Conservation (phyloP, 2,888 invertebrate genomes). For the Athrips mouffetella region DNA sequence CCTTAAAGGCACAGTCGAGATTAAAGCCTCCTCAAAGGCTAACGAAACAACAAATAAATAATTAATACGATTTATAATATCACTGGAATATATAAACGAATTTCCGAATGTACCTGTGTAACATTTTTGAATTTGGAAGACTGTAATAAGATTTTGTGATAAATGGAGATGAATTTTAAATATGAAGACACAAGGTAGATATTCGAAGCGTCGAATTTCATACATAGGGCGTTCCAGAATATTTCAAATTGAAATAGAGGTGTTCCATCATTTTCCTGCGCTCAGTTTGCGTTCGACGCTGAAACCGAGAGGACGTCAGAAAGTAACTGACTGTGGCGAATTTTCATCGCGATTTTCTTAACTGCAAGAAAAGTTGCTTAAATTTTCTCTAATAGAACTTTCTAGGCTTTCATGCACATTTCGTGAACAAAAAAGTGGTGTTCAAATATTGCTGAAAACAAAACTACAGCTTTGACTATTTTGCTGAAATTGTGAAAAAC, state of each 20-base stretch:
- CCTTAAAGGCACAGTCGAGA: background rate
- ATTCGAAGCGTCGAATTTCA: conserved; percentile 9
- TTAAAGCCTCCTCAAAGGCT: conserved; percentile 16
- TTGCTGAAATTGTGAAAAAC: no score
- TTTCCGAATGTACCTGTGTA: conserved; percentile 42
- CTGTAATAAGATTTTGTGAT: no score
- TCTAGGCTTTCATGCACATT: background rate
- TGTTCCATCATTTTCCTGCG: conserved; percentile 53
- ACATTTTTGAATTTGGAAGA: conserved; percentile 36
- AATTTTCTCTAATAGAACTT: background rate
- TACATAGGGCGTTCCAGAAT: conserved; percentile 40
- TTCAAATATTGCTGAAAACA: no score
- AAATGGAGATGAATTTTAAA: background rate
- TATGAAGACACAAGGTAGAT: conserved; percentile 7
- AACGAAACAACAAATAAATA: conserved; percentile 34
- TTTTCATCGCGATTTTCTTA: conserved; percentile 26
- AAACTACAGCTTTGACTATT: no score
- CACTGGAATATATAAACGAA: conserved; percentile 37
- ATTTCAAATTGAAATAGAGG: conserved; percentile 38
- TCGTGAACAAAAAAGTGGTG: conserved; percentile 5
- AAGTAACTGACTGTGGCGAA: conserved; percentile 10
- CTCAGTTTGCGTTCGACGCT: conserved; percentile 43
- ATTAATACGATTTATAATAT: conserved; percentile 44
- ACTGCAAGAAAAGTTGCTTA: conserved; percentile 6
- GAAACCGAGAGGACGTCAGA: conserved; percentile 32